phyloP scores from a whole-genome alignment of 92 coral and sea anemone species.

The Ricordea florida region DNA sequence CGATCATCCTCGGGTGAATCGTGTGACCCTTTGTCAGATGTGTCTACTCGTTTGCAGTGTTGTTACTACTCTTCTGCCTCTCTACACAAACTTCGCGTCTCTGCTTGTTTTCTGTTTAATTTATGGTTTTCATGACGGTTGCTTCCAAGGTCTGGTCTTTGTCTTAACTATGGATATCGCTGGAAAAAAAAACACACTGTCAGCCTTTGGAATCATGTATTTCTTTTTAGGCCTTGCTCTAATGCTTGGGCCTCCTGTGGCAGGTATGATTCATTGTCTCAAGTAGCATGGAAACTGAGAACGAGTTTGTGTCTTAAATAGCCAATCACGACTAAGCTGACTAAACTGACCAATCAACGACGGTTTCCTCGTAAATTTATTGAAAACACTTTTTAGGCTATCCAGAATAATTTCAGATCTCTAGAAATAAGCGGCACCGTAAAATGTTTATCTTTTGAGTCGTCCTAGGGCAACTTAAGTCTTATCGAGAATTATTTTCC shows the following conservation, averaged over 20 bases:
- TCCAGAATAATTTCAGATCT: too few relatives aligned
- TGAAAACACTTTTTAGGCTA: too few relatives aligned
- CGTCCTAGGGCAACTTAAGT: too few relatives aligned
- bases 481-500: too few relatives aligned
- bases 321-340: not conserved
- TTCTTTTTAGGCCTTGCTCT: slow-evolving; percentile 66
- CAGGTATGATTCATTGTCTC: slow-evolving; percentile 69
- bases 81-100: slow-evolving; percentile 50
- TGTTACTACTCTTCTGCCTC: slow-evolving; percentile 74
- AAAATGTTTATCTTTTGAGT: too few relatives aligned
- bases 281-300: too few relatives aligned
- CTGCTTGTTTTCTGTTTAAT: slow-evolving; percentile 64
- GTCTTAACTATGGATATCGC: slow-evolving; percentile 75
- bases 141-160: slow-evolving; percentile 71
- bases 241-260: slow-evolving; percentile 87
- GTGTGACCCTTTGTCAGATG: slow-evolving; percentile 66
- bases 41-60: slow-evolving; percentile 72
- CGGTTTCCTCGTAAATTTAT: too few relatives aligned
- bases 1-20: slow-evolving; percentile 81
- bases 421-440: too few relatives aligned
- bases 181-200: slow-evolving; percentile 59
- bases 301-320: too few relatives aligned
- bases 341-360: too few relatives aligned
- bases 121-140: slow-evolving; percentile 80
- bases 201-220: slow-evolving; percentile 79